Evolutionary conservation across 2,888 invertebrate genomes (phyloP).

Genomic region (Pristionchus mayeri): DNA sequence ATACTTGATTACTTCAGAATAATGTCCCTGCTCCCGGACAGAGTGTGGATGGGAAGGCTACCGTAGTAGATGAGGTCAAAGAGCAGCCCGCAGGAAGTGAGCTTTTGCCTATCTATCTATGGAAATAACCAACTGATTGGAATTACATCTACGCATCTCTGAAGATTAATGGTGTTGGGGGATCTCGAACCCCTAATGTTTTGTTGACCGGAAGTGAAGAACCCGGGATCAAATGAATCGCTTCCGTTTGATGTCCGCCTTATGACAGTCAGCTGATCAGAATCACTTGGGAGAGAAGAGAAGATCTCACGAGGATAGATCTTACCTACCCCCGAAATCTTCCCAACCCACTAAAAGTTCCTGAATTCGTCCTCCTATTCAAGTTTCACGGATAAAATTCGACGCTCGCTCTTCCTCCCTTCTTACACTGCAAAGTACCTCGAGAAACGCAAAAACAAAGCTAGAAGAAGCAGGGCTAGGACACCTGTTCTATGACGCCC

Average conservation of each 20-base stretch:
- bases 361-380: too few relatives aligned
- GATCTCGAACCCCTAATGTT: neutral
- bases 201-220: constrained; percentile 36
- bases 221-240: neutral
- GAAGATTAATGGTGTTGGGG: too few relatives aligned
- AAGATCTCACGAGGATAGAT: constrained; percentile 1
- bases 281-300: constrained; percentile 8
- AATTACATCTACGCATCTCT: too few relatives aligned
- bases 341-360: too few relatives aligned
- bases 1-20: neutral
- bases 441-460: neutral
- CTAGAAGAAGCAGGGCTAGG: neutral
- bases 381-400: too few relatives aligned
- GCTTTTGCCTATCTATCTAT: neutral
- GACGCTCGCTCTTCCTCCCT: too few relatives aligned
- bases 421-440: too few relatives aligned
- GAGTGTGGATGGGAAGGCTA: neutral
- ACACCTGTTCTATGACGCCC: constrained; percentile 21
- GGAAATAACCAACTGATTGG: too few relatives aligned
- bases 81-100: constrained; percentile 23
- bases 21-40: neutral
- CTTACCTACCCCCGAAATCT: neutral
- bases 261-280: constrained; percentile 35
- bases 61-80: neutral
- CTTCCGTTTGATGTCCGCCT: neutral